A percentile compares a stretch with the other conserved stretches of the same genome.
phyloP scores from a whole-genome alignment of 2,888 invertebrate genomes.

The Ceraclea dissimilis region DNA sequence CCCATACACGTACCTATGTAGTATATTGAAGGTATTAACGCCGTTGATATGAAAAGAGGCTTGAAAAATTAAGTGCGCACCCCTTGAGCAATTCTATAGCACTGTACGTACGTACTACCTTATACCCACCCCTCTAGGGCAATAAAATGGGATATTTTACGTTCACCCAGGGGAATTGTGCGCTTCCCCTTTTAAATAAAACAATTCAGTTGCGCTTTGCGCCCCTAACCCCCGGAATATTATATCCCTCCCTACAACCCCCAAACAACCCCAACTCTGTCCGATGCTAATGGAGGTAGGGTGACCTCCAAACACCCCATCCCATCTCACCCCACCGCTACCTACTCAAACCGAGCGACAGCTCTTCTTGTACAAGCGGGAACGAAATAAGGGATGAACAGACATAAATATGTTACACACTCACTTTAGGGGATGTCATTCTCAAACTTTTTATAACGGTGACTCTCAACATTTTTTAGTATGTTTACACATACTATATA shows the following conservation, averaged over 20 bases:
- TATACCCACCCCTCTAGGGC: constrained; percentile 4
- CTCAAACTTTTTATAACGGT: neutral
- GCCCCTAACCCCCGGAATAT: constrained; percentile 10
- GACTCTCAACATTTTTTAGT: neutral
- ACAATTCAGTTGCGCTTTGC: constrained; percentile 26
- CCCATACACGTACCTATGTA: too few relatives aligned
- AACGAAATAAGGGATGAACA: constrained; percentile 19
- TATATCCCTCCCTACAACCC: constrained; percentile 5
- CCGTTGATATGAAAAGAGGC: constrained; percentile 10
- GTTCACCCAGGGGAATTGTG: constrained; percentile 19
- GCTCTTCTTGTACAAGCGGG: constrained; percentile 5
- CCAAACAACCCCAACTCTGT: constrained; percentile 3
- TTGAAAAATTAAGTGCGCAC: constrained; percentile 13
- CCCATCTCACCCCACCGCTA: neutral
- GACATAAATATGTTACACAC: constrained; percentile 21
- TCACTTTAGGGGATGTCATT: constrained; percentile 7
- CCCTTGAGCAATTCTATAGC: constrained; percentile 3
- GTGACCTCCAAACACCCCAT: neutral
- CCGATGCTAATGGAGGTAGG: constrained; percentile 12
- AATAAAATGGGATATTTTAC: constrained; percentile 25
- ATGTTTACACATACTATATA: too few relatives aligned
- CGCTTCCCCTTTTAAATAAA: constrained; percentile 24
- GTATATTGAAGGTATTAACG: too few relatives aligned
- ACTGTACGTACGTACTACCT: neutral
- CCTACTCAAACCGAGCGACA: constrained; percentile 1